A percentile compares a stretch with the other conserved stretches of the same genome.
Evolutionary conservation across 35 echinoderm and acorn worm genomes (phyloP).

Genomic region (Strongylocentrotus purpuratus): DNA sequence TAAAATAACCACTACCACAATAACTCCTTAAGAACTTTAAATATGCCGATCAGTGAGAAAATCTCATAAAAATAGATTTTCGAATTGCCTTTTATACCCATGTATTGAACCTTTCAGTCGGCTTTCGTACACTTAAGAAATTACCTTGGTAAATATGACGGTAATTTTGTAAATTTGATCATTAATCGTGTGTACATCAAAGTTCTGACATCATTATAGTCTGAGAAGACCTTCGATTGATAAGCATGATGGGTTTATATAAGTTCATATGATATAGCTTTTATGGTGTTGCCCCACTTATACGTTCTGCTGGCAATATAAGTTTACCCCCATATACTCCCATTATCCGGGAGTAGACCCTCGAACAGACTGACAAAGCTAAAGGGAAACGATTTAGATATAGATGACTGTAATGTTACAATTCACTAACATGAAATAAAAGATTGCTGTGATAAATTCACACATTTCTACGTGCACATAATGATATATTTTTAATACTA

Average conservation of each 20-base stretch:
- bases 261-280: not conserved
- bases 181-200: not conserved
- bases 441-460: too few species aligned
- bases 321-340: not conserved
- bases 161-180: not conserved
- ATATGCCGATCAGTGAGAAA: too few species aligned
- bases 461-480: too few species aligned
- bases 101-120: too few species aligned
- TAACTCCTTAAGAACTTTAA: too few species aligned
- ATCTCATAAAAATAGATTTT: too few species aligned
- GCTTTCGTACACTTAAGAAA: not conserved
- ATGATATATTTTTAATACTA: too few species aligned
- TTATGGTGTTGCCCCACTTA: not conserved
- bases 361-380: not conserved
- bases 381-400: too few species aligned
- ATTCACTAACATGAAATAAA: too few species aligned
- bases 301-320: not conserved
- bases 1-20: too few species aligned
- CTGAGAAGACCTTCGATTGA: not conserved
- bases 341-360: not conserved
- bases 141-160: not conserved
- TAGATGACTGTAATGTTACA: too few species aligned
- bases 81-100: too few species aligned
- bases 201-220: not conserved
- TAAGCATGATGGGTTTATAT: not conserved